phyloP scores from a whole-genome alignment of 2,113 vertebrate genomes.

The Cyprinus carpio region DNA sequence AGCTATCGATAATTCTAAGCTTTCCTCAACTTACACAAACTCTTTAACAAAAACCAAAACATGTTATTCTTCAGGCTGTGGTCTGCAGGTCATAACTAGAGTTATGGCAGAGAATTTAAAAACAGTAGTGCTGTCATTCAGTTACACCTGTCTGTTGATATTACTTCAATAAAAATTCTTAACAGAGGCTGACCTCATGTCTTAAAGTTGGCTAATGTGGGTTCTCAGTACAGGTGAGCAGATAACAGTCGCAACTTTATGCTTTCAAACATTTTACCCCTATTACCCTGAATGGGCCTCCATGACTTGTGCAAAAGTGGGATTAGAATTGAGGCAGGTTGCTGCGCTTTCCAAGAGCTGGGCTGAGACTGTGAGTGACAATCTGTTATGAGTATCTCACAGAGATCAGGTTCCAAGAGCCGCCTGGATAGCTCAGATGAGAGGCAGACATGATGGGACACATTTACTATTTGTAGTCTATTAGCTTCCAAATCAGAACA shows the following conservation, averaged over 20 bases:
- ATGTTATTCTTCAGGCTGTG: background rate
- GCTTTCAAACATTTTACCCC: conserved; percentile 59
- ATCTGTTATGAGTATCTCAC: conserved; percentile 72
- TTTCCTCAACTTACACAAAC: background rate
- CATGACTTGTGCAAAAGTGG: conserved; percentile 67
- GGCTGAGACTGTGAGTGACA: conserved; percentile 68
- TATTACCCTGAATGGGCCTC: conserved; percentile 61
- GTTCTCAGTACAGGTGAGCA: conserved; percentile 41
- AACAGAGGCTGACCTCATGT: background rate
- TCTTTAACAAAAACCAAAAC: background rate
- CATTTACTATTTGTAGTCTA: conserved; percentile 54
- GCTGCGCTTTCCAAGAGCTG: conserved; percentile 58
- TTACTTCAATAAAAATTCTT: background rate
- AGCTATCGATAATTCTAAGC: background rate
- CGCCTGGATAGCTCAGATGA: conserved; percentile 35
- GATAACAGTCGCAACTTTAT: conserved; percentile 59
- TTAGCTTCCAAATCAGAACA: conserved; percentile 3
- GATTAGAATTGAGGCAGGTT: conserved; percentile 71
- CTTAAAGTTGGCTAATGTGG: conserved; percentile 59
- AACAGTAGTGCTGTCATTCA: background rate
- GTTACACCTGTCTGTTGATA: background rate
- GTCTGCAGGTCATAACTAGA: no score
- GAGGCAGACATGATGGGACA: conserved; percentile 54
- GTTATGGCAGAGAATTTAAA: background rate
- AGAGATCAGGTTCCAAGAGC: conserved; percentile 72